Base-by-base conservation (phyloP, 2,797 vertebrate genomes). In the Hyperoplus immaculatus region DNA sequence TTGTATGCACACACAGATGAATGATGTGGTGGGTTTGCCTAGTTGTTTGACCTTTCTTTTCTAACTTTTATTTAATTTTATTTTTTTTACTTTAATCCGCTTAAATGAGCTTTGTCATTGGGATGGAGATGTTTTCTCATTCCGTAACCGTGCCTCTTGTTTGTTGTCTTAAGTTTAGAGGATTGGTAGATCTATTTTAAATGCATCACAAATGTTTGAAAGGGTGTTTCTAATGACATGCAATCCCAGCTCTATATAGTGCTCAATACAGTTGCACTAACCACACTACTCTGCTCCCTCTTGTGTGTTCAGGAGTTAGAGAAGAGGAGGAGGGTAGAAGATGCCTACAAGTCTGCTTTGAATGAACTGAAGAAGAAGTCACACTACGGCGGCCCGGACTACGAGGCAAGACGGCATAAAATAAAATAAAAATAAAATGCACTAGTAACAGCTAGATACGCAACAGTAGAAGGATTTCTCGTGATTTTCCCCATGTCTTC, bases 301-400 rank as follows among this genome's bases (percentile, higher is more conserved):
- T 86, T 29, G 29, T 29, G 14, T 83, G 11, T 71, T 60, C 68
- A 99, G 98, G 98, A 99, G 91, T 45, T 84, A 55, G 98, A 99
- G 78, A 98, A 97, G 88, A 96, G 95, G 79, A 96, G 97, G 87
- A 92, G 96, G 91, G 64, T 90, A 66, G 98, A 99, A 90, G 98
- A 99, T 87, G 97, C 96, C 1, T 99, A 97, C 85, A 98, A 96
- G 94, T 96, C 95, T 89, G 96, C 96, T 63, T 49, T 97, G 92
- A 95, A 93, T 49, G 98, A 99, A 86, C 93, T 99, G 78, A 99
- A 99, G 95, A 99, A 99, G 72, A 99, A 99, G 90, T 97, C 97
- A 1, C 97, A 99, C 89, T 99, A 98, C 70, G 98, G 98, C 89
- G 98, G 98, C 56, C 98, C 98, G 36, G 98, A 99, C 92, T 99